Base-by-base conservation (phyloP, 2,113 vertebrate species). In the Rousettus leschenaultii region DNA sequence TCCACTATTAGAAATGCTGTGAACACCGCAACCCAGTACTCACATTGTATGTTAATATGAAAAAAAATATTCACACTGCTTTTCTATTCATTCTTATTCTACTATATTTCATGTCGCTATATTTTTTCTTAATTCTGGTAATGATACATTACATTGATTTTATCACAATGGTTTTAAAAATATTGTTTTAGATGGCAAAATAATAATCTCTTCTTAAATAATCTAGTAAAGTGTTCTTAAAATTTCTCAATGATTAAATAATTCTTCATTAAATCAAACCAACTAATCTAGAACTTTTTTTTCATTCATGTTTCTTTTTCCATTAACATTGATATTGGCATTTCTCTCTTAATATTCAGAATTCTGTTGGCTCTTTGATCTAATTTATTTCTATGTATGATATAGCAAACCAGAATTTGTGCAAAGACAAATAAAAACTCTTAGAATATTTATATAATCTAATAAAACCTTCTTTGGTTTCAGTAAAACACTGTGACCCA, bases 301-400 rank as follows among this genome's bases (percentile, higher is more conserved):
- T 90, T 96, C 15, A 66, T 9, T 68, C 53, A 73, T 30, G 33
- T 80, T 65, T 65, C 6, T 92, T 70, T 30, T 82, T 78, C 40
- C 35, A 63, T 61, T 94, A 73, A n/a, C 38, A 51, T 1, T 38
- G 15, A 51, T 66, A 19, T 45, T 40, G 53, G 38, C 3, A 63
- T 48, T 89, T 12, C 61, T 70, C 6, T 57, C 28, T 22, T 79
- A 2, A 30, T 43, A 5, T 45, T 82, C 55, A 53, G 22, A 6
- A 12, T 48, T 75, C 15, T 33, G 26, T n/a, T 79, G 26, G 30
- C 28, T 21, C 59, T 94, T 86, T 80, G 12, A 30, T 30, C 40
- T 95, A 71, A 68, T 79, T 35, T 84, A 40, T 79, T 86, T 83
- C 26, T 11, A 53, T 45, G 3, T n/a, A 45, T 55, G 4, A 13